Evolutionary conservation across 2,797 vertebrate species (phyloP), one percentile per base, ranked within the genome.

Genomic region (Chaetophractus vellerosus): DNA sequence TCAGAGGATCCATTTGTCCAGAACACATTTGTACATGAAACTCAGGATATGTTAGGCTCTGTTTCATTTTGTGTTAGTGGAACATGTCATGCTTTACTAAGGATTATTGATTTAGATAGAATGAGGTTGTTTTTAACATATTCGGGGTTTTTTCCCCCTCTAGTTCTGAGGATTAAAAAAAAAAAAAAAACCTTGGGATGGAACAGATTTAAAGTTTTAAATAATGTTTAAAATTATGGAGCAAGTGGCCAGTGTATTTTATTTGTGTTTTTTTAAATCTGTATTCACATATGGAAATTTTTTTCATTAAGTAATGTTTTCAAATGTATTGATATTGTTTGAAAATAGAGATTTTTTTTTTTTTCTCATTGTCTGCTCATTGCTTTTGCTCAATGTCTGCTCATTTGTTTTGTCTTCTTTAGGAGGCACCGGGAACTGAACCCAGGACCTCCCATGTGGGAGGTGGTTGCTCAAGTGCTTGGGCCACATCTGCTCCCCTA

Each of bases 151-250:
- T 31, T 31, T 2, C 6, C 38, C 38, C 18, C 33, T 68, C 1
- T 92, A 79, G 18, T 88, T 88, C 55, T 8, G 4, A 59, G 33
- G 48, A 57, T 45, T 92, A 87, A 88, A 45, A 79, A 89, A 38
- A 38, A 38, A 38, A 38, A 38, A 80, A 90, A 90, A 90, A 41
- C 12, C 31, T 74, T 82, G 55, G 41, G 23, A 6, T 68, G 12
- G 21, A 90, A 90, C 21, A 86, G 19, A 64, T 82, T 48, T 94
- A 69, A 71, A 69, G 15, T 64, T 33, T 89, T 78, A 69, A 63
- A 41, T 88, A 82, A 93, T 92, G 55, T 82, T 50, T 85, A 45
- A 83, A 90, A 88, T 45, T 76, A 48, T 52, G 52, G 52, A 88
- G 59, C 19, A 86, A 45, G 5, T 72, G n/a, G 31, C 41, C 24